Evolutionary conservation across 2,797 vertebrate species (phyloP), one percentile per base, ranked within the genome.

Genomic region (Pelobates cultripes): DNA sequence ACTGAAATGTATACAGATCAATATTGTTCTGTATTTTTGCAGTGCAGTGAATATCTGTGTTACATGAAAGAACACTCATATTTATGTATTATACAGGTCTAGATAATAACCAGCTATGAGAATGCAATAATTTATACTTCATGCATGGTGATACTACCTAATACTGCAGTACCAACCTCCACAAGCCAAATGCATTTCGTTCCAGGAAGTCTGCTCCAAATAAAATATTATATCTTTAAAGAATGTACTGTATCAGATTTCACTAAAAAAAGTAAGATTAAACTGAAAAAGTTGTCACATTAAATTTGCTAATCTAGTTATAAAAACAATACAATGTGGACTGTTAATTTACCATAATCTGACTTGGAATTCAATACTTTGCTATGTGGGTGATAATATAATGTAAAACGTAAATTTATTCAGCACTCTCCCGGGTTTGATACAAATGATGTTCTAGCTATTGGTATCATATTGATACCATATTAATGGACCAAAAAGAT

Each of bases 1-100:
- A 70, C 63, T 69, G 81, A 70, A 78, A 74, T 83, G 76, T 83
- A 83, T 78, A 74, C 81, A 78, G 60, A 70, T 83, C 81, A 78
- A 83, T 83, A 83, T 60, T 61, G 42, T 64, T 78, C 43, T 61
- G 64, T 73, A 51, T 51, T 74, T 74, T 61, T 53, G 66, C 61
- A 12, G 43, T 73, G 60, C 51, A 67, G 17, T 73, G 70, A 55
- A 78, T 74, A 74, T 83, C 69, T 78, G 70, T 64, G 17, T 44
- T 47, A 61, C 81, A 69, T 55, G 69, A 68, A 60, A 64, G 72
- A 70, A 40, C 70, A 78, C 74, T 43, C 61, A 83, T 73, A 78
- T 83, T 83, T 78, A 78, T 61, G 67, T 43, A 47, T 44, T 42
- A n/a, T 78, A 42, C 43, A 47, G 3, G 41, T 43, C 53, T 17